Evolutionary conservation across 2,888 invertebrate species (phyloP), one percentile per base, ranked within the genome.

Genomic region (Callyntrura sp.): DNA sequence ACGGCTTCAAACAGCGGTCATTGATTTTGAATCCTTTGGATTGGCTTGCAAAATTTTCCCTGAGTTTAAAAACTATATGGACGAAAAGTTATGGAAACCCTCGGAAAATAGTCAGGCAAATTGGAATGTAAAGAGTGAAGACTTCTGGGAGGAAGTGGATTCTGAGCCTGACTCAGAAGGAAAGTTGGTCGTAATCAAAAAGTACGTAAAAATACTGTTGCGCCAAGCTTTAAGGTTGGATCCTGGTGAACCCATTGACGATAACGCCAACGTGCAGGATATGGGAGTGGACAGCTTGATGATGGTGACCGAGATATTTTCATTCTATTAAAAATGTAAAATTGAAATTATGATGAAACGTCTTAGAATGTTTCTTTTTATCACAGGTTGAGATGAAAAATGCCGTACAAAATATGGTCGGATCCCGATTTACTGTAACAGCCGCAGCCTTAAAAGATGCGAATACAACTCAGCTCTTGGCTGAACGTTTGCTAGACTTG

Each of bases 271-370:
- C n/a, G 84, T 92, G 17, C 90, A 90, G 43, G 91, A 90, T 55
- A 76, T 92, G 84, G 92, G 92, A 3, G 88, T 92, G 23, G 92
- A 92, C 28, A 90, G 90, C 0, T 43, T 92, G 35, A 92, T 92
- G 92, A 91, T 90, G 85, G 84, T 87, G 9, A n/a, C n/a, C n/a
- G n/a, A n/a, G n/a, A n/a, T n/a, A n/a, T n/a, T n/a, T n/a, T n/a
- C n/a, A n/a, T n/a, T n/a, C n/a, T n/a, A n/a, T n/a, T n/a, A n/a
- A n/a, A n/a, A n/a, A n/a, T n/a, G n/a, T n/a, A n/a, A n/a, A n/a
- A n/a, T n/a, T n/a, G n/a, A n/a, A n/a, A n/a, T n/a, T n/a, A n/a
- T n/a, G n/a, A n/a, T n/a, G n/a, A n/a, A n/a, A n/a, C n/a, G n/a
- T n/a, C n/a, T n/a, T n/a, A n/a, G n/a, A n/a, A n/a, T n/a, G n/a